Base-by-base conservation (phyloP, 2,888 invertebrate genomes). In the Plusia festucae region DNA sequence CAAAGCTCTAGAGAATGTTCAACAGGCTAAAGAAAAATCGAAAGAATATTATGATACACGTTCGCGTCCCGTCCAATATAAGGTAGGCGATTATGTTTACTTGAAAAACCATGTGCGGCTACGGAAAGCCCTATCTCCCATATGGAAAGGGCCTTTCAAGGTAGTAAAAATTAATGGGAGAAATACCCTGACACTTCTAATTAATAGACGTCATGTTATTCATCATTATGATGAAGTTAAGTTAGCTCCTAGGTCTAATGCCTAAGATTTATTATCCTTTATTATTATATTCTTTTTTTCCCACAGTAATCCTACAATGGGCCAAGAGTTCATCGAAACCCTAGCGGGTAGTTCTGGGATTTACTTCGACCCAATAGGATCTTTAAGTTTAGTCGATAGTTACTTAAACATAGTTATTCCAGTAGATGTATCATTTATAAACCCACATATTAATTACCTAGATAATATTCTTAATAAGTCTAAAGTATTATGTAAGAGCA, bases 121-220 rank as follows among this genome's bases (percentile, higher is more conserved):
- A 1, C 34, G 76, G 0, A 78, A 79, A 55, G 73, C 77, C 1
- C 53, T 83, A 7, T 79, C 76, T 1, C 79, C 79, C 1, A n/a
- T 76, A 2, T 82, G 82, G 83, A 82, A 81, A 70, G 82, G 80
- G 0, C 79, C 81, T 1, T 82, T 74, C 49, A 81, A 79, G 57
- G 60, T 82, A 0, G 63, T 82, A 0, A 75, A 77, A 59, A 27
- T 81, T 0, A 62, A 77, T 53, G 68, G 73, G 2, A 77, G 75
- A 1, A 59, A 80, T 22, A 75, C 68, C 0, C n/a, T 78, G 1
- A 54, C 78, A 0, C 20, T 82, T 9, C 52, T 80, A 8, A 80
- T 80, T 11, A 80, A 75, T 49, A 56, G 74, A 20, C 67, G 74
- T 5, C 75, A 78, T 44, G 71, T 76, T 0, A 68, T 40, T 16